Evolutionary conservation across 2,888 invertebrate genomes (phyloP), one percentile per base, ranked within the genome.

Genomic region (Rhynchonema sp.): DNA sequence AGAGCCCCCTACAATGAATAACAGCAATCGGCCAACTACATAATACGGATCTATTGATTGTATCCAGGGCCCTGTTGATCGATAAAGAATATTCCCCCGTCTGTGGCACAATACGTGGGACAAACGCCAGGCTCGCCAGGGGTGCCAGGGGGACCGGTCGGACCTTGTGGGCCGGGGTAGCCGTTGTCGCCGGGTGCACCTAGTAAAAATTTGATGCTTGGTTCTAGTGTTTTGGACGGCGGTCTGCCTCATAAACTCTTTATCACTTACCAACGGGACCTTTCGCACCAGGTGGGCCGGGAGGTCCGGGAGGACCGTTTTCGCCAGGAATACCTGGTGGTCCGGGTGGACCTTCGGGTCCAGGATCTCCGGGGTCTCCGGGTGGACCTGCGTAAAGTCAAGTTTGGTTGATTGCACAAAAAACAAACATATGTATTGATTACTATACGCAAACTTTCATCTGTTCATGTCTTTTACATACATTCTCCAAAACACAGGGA

Each of bases 241-340:
- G 20, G 13, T 38, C 46, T 38, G 20, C 46, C 13, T 17, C 9
- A 9, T 38, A 20, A 9, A 38, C 20, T 9, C 46, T 38, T 38
- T 38, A 20, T 20, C 20, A 54, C 54, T 9, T 54, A 54, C 27
- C 54, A 26, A 9, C 6, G 2, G 23, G 28, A 2, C 55, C 29
- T n/a, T 28, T 30, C 2, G 55, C 2, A 6, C 55, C 55, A 2
- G 29, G 29, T 1, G 23, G 55, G 29, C 55, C 55, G 9, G 29
- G 55, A 17, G 55, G 30, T 28, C 55, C 55, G 23, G 55, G 54
- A 62, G 56, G 63, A 56, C 57, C 61, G 54, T 29, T 27, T 29
- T 49, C 63, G 59, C 57, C 57, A 9, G 57, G 57, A 29, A 22
- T 27, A 3, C 57, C 57, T 1, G 57, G 28, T 22, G 49, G 49